These are phyloP conservation scores for Argyra leucocephala DNA, from an alignment of 2,888 invertebrate species.

Conservation along the genomic window DNA sequence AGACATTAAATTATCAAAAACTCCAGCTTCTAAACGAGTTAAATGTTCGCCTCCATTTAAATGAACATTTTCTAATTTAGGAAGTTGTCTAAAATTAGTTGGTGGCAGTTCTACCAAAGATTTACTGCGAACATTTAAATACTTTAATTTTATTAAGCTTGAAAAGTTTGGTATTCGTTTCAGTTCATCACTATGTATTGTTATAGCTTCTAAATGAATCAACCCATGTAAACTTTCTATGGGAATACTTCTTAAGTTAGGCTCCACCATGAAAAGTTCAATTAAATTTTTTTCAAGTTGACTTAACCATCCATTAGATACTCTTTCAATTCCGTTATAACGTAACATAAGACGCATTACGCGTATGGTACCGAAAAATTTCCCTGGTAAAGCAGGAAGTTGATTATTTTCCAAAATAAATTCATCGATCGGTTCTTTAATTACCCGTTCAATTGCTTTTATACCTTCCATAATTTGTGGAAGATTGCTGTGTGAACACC, in stretches of 20 bases:
- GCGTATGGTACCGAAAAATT: slow-evolving; percentile 65
- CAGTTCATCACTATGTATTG: slow-evolving; percentile 66
- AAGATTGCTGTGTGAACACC: slow-evolving; percentile 87
- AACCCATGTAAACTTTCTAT: slow-evolving; percentile 66
- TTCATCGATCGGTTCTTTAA: slow-evolving; percentile 69
- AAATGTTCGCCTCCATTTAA: slow-evolving; percentile 61
- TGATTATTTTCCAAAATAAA: slow-evolving; percentile 80
- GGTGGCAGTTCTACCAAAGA: slow-evolving; percentile 57
- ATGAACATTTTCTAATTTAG: slow-evolving; percentile 63
- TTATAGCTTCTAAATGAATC: slow-evolving; percentile 69
- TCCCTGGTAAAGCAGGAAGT: slow-evolving; percentile 73
- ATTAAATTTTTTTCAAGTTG: slow-evolving; percentile 66
- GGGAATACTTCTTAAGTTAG: slow-evolving; percentile 67
- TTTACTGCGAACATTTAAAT: slow-evolving; percentile 62
- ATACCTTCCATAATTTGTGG: slow-evolving; percentile 66
- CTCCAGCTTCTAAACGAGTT: slow-evolving; percentile 59
- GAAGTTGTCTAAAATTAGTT: slow-evolving; percentile 60
- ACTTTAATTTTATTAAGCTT: slow-evolving; percentile 60
- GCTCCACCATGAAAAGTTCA: slow-evolving; percentile 78
- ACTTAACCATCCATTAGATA: slow-evolving; percentile 71
- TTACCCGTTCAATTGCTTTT: slow-evolving; percentile 53
- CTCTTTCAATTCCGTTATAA: slow-evolving; percentile 70
- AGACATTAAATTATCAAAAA: slow-evolving; percentile 59
- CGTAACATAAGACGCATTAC: slow-evolving; percentile 72
- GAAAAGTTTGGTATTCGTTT: slow-evolving; percentile 66